Base-by-base conservation (phyloP, 1,140 invertebrate species). In the Sarcophaga bullata region DNA sequence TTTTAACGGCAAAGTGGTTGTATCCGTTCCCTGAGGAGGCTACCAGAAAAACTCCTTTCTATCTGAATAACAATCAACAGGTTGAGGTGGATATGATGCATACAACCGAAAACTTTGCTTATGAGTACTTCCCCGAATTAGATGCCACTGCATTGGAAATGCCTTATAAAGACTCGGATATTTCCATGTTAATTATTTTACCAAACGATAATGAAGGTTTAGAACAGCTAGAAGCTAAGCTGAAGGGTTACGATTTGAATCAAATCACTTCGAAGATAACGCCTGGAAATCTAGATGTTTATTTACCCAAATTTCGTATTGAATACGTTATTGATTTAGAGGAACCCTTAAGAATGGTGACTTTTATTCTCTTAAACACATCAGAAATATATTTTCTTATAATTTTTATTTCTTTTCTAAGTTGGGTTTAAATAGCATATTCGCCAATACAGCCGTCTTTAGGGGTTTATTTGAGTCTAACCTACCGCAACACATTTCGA, bases 221-320 rank as follows among this genome's bases (percentile, higher is more conserved):
- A 10, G 6, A 83, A 2, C 82, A 86, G 0, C 62, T 94, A 48
- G 91, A 92, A 84, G 54, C 86, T 0, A 91, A 91, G 72, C 81
- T 94, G 5, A 83, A 85, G 7, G 82, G 84, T 10, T 13, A 90
- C 0, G 89, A 90, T n/a, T 62, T 91, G 8, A 84, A 73, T 1
- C 80, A 86, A 0, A 84, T 91, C 2, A 85, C 93, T 8, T 62
- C 87, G 0, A 82, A 88, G 0, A 86, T 85, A 72, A 85, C 86
- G 0, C 6, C 68, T 8, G 49, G 84, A 1, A 84, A 85, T 17
- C 90, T 94, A 8, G 84, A 91, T 7, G 84, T 95, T 1, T 89
- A 84, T 5, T 54, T 95, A 73, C 94, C 94, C 3, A 92, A 92
- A 85, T 94, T 95, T 85, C 91, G 91, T 83, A 91, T 94, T 8